Evolutionary conservation across 1,140 invertebrate genomes (phyloP), one percentile per base, ranked within the genome.

Genomic region (Drosophila grimshawi): DNA sequence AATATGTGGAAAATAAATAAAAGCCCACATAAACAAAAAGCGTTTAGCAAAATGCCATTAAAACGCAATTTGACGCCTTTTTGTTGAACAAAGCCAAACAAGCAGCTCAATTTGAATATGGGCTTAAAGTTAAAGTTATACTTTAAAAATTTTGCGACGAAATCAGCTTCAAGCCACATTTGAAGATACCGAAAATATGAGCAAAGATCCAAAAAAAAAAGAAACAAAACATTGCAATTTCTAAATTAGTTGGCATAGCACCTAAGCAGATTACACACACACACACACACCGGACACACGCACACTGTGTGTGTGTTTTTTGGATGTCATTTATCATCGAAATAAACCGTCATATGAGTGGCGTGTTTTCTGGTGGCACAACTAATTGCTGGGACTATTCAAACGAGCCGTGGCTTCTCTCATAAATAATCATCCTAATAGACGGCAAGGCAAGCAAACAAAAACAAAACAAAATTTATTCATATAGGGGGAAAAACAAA

Each of bases 401-500:
- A 66, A 76, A 72, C 69, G 74, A 66, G 69, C 55, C 56, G 35
- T 49, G 79, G 61, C 29, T 19, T 19, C 39, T 43, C 75, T 78
- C 80, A 76, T 82, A 82, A 82, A 82, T 79, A 82, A 82, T 78
- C 65, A 66, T 32, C 43, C 81, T 71, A 82, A 82, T 78, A 78
- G 80, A 59, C 62, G 78, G 78, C 72, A 19, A 19, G 19, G 19
- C 19, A 19, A 19, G 19, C 19, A 81, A 80, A 77, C 72, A 71
- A 80, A 67, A 73, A 59, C 70, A 77, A 77, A 77, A 77, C 64
- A 76, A 68, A 76, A 64, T 65, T 19, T 75, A 65, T 61, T 46
- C 60, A 56, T 41, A 49, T 39, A 41, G 19, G 32, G 27, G 3
- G 41, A 48, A 71, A 64, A 64, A 63, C 60, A 71, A 64, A 71